These are phyloP conservation scores for Suillia variegata DNA, from an alignment of 2,888 invertebrate genomes.

Conservation along the genomic window DNA sequence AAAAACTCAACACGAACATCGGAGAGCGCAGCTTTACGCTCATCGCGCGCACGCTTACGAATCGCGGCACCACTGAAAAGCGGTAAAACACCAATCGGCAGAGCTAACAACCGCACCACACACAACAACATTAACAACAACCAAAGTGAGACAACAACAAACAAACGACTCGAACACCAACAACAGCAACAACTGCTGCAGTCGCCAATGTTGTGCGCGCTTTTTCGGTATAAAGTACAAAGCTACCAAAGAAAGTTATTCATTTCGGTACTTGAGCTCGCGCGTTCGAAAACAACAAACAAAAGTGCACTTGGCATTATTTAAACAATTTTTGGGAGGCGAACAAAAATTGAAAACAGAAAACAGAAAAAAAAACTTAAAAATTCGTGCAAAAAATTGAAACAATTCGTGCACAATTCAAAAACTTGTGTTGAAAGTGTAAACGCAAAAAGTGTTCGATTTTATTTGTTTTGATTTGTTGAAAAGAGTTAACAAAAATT, in stretches of 20 bases:
- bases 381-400: neutral
- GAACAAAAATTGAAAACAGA: neutral
- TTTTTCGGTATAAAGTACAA: conserved; percentile 57
- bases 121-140: neutral
- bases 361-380: too few species aligned
- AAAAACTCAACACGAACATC: neutral
- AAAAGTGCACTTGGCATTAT: conserved; percentile 16
- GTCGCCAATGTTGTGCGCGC: conserved; percentile 19
- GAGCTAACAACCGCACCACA: too few species aligned
- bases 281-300: conserved; percentile 35
- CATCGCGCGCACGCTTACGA: neutral
- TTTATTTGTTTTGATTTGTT: too few species aligned
- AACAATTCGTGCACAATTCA: conserved; percentile 1
- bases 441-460: too few species aligned
- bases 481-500: too few species aligned
- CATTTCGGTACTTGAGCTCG: conserved; percentile 56
- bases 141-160: neutral
- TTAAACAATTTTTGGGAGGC: too few species aligned
- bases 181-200: neutral
- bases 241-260: conserved; percentile 56
- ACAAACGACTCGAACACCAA: neutral
- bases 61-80: neutral
- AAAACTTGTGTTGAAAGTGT: neutral
- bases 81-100: neutral
- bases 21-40: neutral